Conservation (phyloP, 2,113 vertebrate species). For the Pogonocichla stellata region DNA sequence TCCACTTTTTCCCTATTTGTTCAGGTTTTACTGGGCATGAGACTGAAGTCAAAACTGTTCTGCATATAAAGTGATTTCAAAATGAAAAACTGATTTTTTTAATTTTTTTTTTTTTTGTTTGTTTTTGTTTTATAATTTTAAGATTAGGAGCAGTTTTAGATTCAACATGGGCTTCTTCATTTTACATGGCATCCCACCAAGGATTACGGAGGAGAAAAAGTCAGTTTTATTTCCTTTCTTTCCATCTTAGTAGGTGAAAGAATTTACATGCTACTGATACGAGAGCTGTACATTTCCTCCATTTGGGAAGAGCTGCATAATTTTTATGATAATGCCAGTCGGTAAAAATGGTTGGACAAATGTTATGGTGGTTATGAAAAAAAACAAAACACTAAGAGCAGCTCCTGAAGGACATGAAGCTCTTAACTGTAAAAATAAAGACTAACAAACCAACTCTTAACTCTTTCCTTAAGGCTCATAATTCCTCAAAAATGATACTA, state of each 20-base stretch:
- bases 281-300: not conserved
- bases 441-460: not conserved
- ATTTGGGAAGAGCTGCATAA: not conserved
- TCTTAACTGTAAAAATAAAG: not conserved
- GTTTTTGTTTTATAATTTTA: too few species aligned
- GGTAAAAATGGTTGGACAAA: not conserved
- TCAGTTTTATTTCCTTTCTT: not conserved
- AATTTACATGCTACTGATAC: not conserved
- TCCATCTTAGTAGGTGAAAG: not conserved
- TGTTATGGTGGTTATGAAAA: not conserved
- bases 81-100: not conserved
- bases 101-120: not conserved
- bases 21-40: not conserved
- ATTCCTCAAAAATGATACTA: not conserved
- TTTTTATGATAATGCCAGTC: not conserved
- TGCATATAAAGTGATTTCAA: not conserved
- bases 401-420: not conserved
- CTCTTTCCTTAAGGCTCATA: not conserved
- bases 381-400: not conserved
- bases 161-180: not conserved
- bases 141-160: not conserved
- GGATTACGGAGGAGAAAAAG: not conserved
- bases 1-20: not conserved
- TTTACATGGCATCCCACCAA: not conserved
- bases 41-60: not conserved